Percentiles rank a stretch among this genome's conserved stretches.
phyloP scores from a whole-genome alignment of 2,113 vertebrate genomes.

The Brienomyrus longianalis region DNA sequence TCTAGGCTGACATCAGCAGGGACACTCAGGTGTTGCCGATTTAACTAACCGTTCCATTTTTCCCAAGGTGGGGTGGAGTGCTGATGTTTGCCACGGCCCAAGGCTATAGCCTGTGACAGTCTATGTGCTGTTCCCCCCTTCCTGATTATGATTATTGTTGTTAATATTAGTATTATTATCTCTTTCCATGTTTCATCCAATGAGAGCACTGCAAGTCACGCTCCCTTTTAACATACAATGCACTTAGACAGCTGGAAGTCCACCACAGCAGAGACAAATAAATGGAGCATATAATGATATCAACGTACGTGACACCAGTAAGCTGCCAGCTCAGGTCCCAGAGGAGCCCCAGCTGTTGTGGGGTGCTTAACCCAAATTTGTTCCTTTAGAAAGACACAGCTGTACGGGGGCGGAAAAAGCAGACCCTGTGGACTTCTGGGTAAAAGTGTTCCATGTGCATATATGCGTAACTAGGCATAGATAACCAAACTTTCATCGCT shows the following conservation, averaged over 20 bases:
- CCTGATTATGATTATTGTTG: not conserved
- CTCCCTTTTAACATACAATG: not conserved
- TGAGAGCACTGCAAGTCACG: not conserved
- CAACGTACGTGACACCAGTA: not conserved
- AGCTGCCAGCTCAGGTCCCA: not conserved
- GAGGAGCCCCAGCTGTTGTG: not conserved
- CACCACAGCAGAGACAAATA: not conserved
- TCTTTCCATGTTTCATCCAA: not conserved
- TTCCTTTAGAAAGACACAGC: not conserved
- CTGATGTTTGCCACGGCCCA: not conserved
- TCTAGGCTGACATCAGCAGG: not conserved
- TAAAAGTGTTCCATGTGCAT: not conserved
- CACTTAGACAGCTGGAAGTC: not conserved
- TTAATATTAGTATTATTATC: not conserved
- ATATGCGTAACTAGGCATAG: not conserved
- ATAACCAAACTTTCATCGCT: not conserved
- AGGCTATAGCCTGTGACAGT: not conserved
- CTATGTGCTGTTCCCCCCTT: not conserved
- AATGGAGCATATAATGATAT: not conserved
- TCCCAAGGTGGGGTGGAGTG: not conserved
- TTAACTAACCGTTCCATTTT: not conserved
- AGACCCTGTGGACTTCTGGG: not conserved
- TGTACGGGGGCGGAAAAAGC: not conserved
- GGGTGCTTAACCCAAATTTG: not conserved
- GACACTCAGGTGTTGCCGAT: not conserved